Evolutionary conservation across 2,888 invertebrate genomes (phyloP).

Genomic region (Pheosia tremula): DNA sequence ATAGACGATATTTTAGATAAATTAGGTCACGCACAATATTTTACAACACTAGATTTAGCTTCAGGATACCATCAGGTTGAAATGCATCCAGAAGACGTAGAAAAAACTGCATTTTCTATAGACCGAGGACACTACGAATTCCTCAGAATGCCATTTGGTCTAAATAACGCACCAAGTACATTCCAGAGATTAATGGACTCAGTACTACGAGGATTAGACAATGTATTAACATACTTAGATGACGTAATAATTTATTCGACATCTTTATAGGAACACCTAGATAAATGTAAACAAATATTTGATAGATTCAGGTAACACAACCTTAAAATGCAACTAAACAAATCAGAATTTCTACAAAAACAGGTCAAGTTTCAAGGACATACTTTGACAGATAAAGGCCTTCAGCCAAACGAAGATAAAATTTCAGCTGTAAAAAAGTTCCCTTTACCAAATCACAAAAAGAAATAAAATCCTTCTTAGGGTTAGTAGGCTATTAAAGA

Average conservation of each 20-base stretch:
- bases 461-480: conserved; percentile 39
- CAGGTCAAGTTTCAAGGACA: conserved; percentile 25
- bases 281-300: conserved; percentile 35
- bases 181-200: conserved; percentile 52
- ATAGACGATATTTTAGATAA: conserved; percentile 37
- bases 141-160: conserved; percentile 46
- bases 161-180: conserved; percentile 45
- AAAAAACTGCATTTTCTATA: conserved; percentile 48
- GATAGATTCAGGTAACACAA: conserved; percentile 32
- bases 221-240: conserved; percentile 23
- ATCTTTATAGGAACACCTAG: conserved; percentile 32
- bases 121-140: conserved; percentile 49
- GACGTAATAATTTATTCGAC: conserved; percentile 16
- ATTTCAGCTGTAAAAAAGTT: conserved; percentile 33
- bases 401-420: conserved; percentile 42
- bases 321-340: conserved; percentile 30
- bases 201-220: conserved; percentile 41
- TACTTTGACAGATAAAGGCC: conserved; percentile 28
- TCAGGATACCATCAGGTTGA: conserved; percentile 31
- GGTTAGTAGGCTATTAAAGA: conserved; percentile 32
- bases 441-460: conserved; percentile 35
- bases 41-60: conserved; percentile 38
- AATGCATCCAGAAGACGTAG: conserved; percentile 7
- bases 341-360: too few relatives aligned
- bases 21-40: conserved; percentile 33